Evolutionary conservation across 2,113 vertebrate genomes (phyloP).

Genomic region (Coregonus clupeaformis): DNA sequence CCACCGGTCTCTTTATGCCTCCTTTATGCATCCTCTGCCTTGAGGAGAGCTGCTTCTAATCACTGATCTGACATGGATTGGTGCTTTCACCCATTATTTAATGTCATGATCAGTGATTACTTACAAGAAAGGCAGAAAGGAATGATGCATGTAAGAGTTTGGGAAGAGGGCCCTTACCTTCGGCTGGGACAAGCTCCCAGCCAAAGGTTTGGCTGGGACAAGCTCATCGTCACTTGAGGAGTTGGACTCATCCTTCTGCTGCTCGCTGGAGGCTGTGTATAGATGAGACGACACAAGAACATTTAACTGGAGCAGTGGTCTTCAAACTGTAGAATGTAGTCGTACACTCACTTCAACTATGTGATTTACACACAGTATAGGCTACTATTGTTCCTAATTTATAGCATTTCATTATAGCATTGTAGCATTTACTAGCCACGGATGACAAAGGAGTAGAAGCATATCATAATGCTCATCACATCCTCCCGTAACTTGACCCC

Average conservation of each 20-base stretch:
- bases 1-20: too few species aligned
- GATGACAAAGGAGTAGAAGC: neutral
- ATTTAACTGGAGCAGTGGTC: neutral
- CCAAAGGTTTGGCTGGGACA: conserved; percentile 27
- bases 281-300: neutral
- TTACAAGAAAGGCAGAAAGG: too few species aligned
- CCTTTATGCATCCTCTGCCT: too few species aligned
- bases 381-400: too few species aligned
- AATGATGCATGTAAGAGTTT: too few species aligned
- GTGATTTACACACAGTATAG: too few species aligned
- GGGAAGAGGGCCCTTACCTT: conserved; percentile 69
- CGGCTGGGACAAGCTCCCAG: neutral
- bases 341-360: too few species aligned
- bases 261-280: conserved; percentile 53
- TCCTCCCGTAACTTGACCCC: neutral
- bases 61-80: too few species aligned
- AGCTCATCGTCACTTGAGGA: conserved; percentile 79
- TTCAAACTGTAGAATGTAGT: neutral
- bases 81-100: too few species aligned
- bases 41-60: too few species aligned
- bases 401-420: too few species aligned
- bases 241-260: conserved; percentile 52
- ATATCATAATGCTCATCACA: neutral
- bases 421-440: too few species aligned
- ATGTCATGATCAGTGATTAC: neutral